Evolutionary conservation across 2,113 vertebrate genomes (phyloP).

Genomic region (Thomomys bottae): DNA sequence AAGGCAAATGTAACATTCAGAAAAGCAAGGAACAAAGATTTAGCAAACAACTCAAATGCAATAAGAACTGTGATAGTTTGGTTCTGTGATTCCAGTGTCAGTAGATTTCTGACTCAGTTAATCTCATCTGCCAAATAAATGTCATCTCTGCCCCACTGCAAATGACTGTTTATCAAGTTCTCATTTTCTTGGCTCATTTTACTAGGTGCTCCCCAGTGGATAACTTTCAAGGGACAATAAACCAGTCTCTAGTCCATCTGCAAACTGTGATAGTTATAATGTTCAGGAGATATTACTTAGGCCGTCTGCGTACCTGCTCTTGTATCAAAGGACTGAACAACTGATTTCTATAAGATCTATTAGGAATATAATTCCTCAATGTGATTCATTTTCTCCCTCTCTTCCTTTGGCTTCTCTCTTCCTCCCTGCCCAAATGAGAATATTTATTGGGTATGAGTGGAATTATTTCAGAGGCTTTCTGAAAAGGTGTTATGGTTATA

Average conservation of each 20-base stretch:
- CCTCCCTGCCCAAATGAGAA: neutral
- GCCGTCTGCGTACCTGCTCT: neutral
- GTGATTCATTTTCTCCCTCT: neutral
- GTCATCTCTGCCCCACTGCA: neutral
- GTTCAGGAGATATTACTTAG: neutral
- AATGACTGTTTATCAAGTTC: conserved; percentile 53
- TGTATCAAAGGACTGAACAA: neutral
- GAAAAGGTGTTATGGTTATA: neutral
- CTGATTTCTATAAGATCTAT: neutral
- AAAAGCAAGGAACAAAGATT: conserved; percentile 26
- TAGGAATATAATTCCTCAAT: neutral
- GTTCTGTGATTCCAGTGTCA: conserved; percentile 16
- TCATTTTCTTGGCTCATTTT: conserved; percentile 40
- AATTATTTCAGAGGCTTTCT: conserved; percentile 29
- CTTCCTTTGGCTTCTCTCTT: neutral
- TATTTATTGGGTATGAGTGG: neutral
- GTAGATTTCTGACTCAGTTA: conserved; percentile 36
- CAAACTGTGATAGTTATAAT: conserved; percentile 18
- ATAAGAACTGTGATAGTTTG: conserved; percentile 27
- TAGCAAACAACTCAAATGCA: neutral
- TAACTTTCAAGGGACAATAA: conserved; percentile 20
- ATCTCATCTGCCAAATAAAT: conserved; percentile 53
- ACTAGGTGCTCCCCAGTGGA: conserved; percentile 7
- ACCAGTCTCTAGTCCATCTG: neutral
- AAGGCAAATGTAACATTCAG: neutral